Evolutionary conservation across 1,140 invertebrate genomes (phyloP), one percentile per base, ranked within the genome.

Genomic region (Pogonognathellus flavescens): DNA sequence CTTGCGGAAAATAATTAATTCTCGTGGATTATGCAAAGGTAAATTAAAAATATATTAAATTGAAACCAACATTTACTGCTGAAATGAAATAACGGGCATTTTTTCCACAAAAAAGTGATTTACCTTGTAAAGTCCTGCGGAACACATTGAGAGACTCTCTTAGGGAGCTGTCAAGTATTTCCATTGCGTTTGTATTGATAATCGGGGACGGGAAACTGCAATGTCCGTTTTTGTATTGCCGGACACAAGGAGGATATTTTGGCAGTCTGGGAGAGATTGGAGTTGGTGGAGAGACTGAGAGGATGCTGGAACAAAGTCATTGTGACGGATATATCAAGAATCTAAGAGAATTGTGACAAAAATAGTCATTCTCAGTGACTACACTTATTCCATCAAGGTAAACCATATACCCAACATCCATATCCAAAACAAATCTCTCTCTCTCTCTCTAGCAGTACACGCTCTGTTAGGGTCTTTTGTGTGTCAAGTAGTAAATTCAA

Each of bases 251-350:
- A 66, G 62, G 22, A 66, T 66, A n/a, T 76, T 76, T 11, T 25
- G 49, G 49, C 31, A 66, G 31, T 3, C 31, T 41, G 31, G 31
- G 31, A 41, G 31, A 41, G 31, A 41, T 3, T 41, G 6, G 2
- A 41, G 31, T 41, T 41, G 31, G 31, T 41, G 31, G 31, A 6
- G 31, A 41, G 31, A 41, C 31, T 41, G 31, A 41, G 31, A 4
- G 31, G 70, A 76, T 76, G 41, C 70, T 76, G 70, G 41, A 76
- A 16, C 70, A 76, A 76, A 76, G 70, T 31, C 70, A 76, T 76
- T 66, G 22, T 66, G 20, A 66, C 22, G 22, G 18, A 25, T 25
- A 22, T 66, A 25, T 66, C 62, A 25, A 25, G 13, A 22, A 20
- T 25, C 22, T 6, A 20, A 20, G 1, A 20, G 18, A 7, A 20